These are phyloP conservation scores for Drosophila crucigera DNA, from an alignment of 2,888 invertebrate species.

Conservation along the genomic window DNA sequence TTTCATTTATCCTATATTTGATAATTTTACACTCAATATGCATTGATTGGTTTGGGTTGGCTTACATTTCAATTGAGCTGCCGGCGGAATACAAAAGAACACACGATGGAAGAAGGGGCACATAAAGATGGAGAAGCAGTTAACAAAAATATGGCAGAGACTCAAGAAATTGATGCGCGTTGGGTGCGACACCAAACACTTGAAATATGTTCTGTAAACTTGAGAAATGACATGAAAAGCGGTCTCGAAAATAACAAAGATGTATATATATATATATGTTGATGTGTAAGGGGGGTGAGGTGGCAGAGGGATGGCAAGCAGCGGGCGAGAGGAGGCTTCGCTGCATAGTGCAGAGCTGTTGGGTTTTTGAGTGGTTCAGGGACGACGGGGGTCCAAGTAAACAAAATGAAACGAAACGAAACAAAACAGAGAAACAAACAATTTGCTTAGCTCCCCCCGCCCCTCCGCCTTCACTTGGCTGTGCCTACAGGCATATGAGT, in stretches of 20 bases:
- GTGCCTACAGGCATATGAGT: slow-evolving; percentile 58
- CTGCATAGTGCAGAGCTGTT: slow-evolving; percentile 1
- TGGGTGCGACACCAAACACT: slow-evolving; percentile 77
- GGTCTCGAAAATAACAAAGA: slow-evolving; percentile 49
- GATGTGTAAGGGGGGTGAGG: neutral
- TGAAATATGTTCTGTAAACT: slow-evolving; percentile 79
- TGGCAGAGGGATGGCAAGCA: neutral
- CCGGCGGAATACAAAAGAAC: slow-evolving; percentile 3
- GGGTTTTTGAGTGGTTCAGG: slow-evolving; percentile 27
- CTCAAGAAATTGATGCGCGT: slow-evolving; percentile 73
- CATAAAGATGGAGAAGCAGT: neutral
- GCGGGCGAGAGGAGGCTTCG: neutral
- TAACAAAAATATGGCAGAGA: slow-evolving; percentile 32
- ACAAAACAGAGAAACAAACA: slow-evolving; percentile 59
- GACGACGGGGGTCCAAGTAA: slow-evolving; percentile 53
- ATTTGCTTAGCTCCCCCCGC: slow-evolving; percentile 53
- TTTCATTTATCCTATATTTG: neutral
- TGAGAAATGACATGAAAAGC: slow-evolving; percentile 74
- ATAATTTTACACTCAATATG: neutral
- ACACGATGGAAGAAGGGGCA: neutral
- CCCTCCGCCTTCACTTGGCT: neutral
- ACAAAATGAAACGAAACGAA: slow-evolving; percentile 55
- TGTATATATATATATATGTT: neutral
- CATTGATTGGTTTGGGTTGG: slow-evolving; percentile 28
- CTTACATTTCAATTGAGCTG: slow-evolving; percentile 74